These are phyloP conservation scores for Danio kyathit DNA, from an alignment of 2,797 vertebrate species.

Conservation along the genomic window DNA sequence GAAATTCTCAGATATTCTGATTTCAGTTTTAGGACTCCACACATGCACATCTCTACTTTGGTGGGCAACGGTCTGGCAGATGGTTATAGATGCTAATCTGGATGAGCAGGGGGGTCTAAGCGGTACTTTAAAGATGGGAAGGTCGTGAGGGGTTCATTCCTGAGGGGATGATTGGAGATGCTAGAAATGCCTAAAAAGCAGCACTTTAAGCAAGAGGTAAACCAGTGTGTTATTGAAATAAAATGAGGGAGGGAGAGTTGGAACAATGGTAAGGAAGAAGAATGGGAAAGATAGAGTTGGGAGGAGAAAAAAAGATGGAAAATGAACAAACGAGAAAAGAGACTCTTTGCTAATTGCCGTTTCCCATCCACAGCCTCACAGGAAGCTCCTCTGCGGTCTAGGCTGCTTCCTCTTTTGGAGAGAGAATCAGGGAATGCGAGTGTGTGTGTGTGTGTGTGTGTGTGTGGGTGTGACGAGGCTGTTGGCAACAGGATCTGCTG, in stretches of 20 bases:
- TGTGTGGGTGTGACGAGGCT: constrained; percentile 15
- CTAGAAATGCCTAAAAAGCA: constrained; percentile 4
- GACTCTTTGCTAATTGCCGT: constrained; percentile 67
- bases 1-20: too few species aligned
- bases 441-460: not conserved
- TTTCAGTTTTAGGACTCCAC: not conserved
- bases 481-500: constrained; percentile 32
- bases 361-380: constrained; percentile 78
- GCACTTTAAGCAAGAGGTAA: not conserved
- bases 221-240: not conserved
- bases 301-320: constrained; percentile 15
- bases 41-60: constrained; percentile 11
- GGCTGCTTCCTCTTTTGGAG: constrained; percentile 72
- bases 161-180: constrained; percentile 18
- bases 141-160: not conserved
- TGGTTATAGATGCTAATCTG: constrained; percentile 49
- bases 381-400: constrained; percentile 74
- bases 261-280: not conserved
- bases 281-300: not conserved
- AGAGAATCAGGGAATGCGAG: constrained; percentile 45
- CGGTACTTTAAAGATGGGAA: constrained; percentile 1
- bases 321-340: not conserved
- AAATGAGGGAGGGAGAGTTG: not conserved
- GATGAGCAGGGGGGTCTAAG: constrained; percentile 26
- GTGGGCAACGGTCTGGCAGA: constrained; percentile 22